Conservation (phyloP, 2,113 vertebrate species). For the Laticauda colubrina region DNA sequence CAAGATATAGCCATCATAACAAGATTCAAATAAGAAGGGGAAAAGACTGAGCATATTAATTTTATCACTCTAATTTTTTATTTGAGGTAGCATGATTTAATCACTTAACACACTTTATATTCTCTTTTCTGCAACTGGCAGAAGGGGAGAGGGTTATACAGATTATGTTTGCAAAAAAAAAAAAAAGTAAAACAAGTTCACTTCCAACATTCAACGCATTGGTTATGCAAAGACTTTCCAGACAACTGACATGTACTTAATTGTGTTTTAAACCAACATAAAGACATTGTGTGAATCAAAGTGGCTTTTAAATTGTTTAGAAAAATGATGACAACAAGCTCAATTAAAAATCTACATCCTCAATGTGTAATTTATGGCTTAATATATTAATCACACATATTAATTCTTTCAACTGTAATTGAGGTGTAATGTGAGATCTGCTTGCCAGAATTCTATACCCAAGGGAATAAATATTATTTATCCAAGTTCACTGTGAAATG, state of each 20-base stretch:
- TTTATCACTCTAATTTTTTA: not conserved
- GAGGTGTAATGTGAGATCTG: constrained; percentile 18
- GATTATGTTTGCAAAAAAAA: not conserved
- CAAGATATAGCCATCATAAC: not conserved
- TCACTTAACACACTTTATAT: not conserved
- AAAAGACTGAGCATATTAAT: not conserved
- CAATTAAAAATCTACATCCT: constrained; percentile 31
- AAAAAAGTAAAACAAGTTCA: not conserved
- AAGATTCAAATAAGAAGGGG: not conserved
- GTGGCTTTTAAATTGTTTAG: constrained; percentile 14
- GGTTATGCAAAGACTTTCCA: constrained; percentile 1
- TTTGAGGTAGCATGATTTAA: not conserved
- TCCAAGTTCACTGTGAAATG: not conserved
- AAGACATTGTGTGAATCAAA: constrained; percentile 24
- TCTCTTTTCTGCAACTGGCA: not conserved
- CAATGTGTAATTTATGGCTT: constrained; percentile 21
- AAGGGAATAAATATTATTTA: not conserved
- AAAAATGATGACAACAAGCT: constrained; percentile 21
- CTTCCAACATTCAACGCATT: constrained; percentile 2
- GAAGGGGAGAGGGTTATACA: not conserved
- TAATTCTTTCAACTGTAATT: constrained; percentile 32
- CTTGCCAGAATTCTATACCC: not conserved
- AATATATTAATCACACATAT: constrained; percentile 31
- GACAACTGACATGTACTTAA: constrained; percentile 15
- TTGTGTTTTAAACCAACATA: constrained; percentile 20